These are phyloP conservation scores for Spialia ferax DNA, from an alignment of 2,888 invertebrate genomes.

Conservation along the genomic window DNA sequence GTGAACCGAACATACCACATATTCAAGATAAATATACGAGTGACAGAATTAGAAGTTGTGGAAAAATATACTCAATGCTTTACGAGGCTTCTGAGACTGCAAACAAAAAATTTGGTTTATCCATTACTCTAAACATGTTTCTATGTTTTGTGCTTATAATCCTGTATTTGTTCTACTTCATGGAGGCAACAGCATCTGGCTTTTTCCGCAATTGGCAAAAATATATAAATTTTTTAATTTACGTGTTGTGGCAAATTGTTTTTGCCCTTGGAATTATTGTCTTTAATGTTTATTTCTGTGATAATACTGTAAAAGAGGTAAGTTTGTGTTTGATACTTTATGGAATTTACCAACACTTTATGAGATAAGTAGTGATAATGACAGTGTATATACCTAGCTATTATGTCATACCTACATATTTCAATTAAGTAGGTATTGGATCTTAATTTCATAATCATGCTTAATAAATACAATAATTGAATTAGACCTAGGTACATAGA, in stretches of 20 bases:
- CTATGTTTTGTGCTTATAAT: conserved; percentile 56
- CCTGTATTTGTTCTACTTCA: conserved; percentile 70
- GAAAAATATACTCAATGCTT: conserved; percentile 62
- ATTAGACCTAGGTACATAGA: too few species aligned
- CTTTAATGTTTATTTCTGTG: conserved; percentile 58
- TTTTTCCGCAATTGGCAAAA: conserved; percentile 61
- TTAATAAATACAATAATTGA: too few species aligned
- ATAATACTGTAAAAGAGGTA: conserved; percentile 60
- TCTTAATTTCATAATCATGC: too few species aligned
- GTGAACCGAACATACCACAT: conserved; percentile 50
- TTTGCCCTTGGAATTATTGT: conserved; percentile 57
- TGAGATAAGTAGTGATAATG: too few species aligned
- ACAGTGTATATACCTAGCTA: too few species aligned
- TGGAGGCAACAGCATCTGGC: conserved; percentile 73
- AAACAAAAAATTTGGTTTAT: conserved; percentile 59
- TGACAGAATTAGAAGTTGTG: conserved; percentile 63
- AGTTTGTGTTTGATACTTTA: conserved; percentile 30
- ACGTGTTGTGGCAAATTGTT: conserved; percentile 64
- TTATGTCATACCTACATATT: too few species aligned
- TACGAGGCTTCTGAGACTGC: conserved; percentile 52
- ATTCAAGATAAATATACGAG: conserved; percentile 59
- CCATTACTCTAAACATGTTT: conserved; percentile 57
- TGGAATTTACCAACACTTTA: too few species aligned
- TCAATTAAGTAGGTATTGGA: too few species aligned
- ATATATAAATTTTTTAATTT: conserved; percentile 63